Conservation (phyloP, 2,888 invertebrate genomes). For the Aleiodes alternator region DNA sequence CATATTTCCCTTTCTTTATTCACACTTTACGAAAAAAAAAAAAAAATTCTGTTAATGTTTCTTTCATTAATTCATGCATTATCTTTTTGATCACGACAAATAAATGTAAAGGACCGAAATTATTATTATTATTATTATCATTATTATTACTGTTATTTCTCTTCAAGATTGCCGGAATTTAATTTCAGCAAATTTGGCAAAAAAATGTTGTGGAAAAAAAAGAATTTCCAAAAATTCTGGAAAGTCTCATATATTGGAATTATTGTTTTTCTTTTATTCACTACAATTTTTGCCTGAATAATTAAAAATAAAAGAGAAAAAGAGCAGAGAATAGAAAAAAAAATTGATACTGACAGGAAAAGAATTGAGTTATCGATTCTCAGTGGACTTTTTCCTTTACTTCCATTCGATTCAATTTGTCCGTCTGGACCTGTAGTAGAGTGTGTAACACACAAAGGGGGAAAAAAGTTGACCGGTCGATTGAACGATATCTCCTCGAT, state of each 20-base stretch:
- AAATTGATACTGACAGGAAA: slow-evolving; percentile 17
- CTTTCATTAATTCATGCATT: background rate
- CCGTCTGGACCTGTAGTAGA: slow-evolving; percentile 55
- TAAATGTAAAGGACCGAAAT: too few species aligned
- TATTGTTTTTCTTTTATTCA: too few species aligned
- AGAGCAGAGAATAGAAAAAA: background rate
- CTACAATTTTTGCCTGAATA: too few species aligned
- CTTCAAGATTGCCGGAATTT: too few species aligned
- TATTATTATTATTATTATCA: too few species aligned
- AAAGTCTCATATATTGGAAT: too few species aligned
- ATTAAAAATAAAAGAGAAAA: too few species aligned
- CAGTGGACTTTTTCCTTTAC: slow-evolving; percentile 51
- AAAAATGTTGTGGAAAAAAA: too few species aligned
- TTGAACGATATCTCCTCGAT: slow-evolving; percentile 66
- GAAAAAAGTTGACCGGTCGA: slow-evolving; percentile 49
- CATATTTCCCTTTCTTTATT: background rate
- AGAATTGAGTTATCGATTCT: slow-evolving; percentile 45
- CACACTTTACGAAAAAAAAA: background rate
- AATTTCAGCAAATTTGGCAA: too few species aligned
- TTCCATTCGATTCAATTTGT: slow-evolving; percentile 66
- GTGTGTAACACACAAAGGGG: background rate
- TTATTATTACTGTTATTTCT: too few species aligned
- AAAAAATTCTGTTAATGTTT: slow-evolving; percentile 11
- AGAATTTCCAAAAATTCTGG: too few species aligned
- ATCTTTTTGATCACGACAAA: too few species aligned